Evolutionary conservation across 2,113 vertebrate species (phyloP).

Genomic region (Accipiter cooperii): DNA sequence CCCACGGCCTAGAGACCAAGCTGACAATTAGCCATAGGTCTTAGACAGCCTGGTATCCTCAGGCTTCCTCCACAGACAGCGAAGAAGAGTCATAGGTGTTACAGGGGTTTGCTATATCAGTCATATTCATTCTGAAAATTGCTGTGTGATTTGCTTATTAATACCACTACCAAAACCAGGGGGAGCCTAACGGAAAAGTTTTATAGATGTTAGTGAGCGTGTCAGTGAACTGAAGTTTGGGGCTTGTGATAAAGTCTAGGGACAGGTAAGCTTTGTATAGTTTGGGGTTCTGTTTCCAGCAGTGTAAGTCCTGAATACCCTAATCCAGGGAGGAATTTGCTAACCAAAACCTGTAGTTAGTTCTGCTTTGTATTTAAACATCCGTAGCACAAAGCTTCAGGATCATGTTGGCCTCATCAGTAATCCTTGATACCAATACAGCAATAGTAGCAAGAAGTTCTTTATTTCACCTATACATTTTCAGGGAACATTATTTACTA

Average conservation of each 20-base stretch:
- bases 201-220: not conserved
- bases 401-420: not conserved
- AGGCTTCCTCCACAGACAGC: not conserved
- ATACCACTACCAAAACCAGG: not conserved
- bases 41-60: not conserved
- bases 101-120: not conserved
- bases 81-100: not conserved
- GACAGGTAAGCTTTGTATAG: not conserved
- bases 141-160: not conserved
- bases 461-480: constrained; percentile 16
- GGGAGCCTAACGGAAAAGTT: not conserved
- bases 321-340: not conserved
- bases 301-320: not conserved
- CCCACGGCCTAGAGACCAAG: not conserved
- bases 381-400: not conserved
- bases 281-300: not conserved
- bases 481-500: constrained; percentile 24
- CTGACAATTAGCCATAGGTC: not conserved
- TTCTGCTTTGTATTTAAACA: not conserved
- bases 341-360: not conserved
- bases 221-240: not conserved
- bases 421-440: not conserved
- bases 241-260: not conserved
- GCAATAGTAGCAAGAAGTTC: constrained; percentile 10
- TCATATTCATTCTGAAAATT: not conserved